These are phyloP conservation scores for Polydrusus tereticollis DNA, from an alignment of 2,888 invertebrate genomes.

Conservation along the genomic window DNA sequence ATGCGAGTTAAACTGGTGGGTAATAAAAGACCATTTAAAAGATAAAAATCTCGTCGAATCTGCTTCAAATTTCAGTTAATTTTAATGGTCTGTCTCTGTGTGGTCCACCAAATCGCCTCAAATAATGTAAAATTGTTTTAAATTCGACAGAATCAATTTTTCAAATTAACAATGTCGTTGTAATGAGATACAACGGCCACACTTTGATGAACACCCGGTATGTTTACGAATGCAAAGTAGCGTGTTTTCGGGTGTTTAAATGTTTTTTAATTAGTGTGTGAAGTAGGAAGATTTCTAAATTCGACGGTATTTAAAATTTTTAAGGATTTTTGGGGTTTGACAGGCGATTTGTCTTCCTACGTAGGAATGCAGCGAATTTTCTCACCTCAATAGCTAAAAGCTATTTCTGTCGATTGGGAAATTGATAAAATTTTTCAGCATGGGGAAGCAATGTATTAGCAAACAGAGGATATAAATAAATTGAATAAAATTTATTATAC, in stretches of 20 bases:
- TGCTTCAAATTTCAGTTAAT: constrained; percentile 44
- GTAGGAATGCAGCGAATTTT: constrained; percentile 31
- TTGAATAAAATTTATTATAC: too few species aligned
- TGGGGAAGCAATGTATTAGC: neutral
- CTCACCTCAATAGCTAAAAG: constrained; percentile 14
- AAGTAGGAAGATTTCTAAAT: constrained; percentile 12
- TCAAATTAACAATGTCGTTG: constrained; percentile 25
- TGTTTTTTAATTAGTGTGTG: constrained; percentile 43
- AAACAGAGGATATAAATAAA: neutral
- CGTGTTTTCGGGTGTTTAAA: constrained; percentile 21
- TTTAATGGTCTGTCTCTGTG: constrained; percentile 40
- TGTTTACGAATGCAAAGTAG: constrained; percentile 23
- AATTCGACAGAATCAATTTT: constrained; percentile 36
- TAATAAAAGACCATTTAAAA: constrained; percentile 44
- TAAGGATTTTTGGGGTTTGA: constrained; percentile 23
- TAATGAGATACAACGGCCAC: constrained; percentile 36
- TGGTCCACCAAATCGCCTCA: constrained; percentile 33
- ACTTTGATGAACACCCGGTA: constrained; percentile 35
- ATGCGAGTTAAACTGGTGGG: constrained; percentile 34
- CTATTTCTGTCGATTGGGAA: neutral
- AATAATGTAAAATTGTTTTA: constrained; percentile 42
- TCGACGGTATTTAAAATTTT: constrained; percentile 28
- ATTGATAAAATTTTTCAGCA: constrained; percentile 7
- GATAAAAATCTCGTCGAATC: constrained; percentile 47
- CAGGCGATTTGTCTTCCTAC: constrained; percentile 35